phyloP scores from a whole-genome alignment of 2,113 vertebrate genomes.

The Centropus unirufus region DNA sequence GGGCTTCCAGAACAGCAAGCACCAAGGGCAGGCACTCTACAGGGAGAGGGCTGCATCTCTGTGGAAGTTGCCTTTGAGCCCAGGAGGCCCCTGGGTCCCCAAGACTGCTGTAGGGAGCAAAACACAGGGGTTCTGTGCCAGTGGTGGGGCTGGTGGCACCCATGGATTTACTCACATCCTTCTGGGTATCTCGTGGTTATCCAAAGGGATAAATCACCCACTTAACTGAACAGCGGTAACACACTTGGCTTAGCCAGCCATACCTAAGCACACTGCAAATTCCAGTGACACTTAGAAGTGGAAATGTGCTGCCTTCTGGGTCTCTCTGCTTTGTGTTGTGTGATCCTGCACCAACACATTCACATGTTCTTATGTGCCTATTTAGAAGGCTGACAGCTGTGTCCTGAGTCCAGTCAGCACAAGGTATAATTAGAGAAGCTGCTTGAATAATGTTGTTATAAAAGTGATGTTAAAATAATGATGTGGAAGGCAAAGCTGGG shows the following conservation, averaged over 20 bases:
- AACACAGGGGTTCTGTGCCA: rapidly evolving
- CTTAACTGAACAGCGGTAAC: constrained; percentile 29
- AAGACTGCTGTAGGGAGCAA: neutral
- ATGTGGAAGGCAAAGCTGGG: constrained; percentile 14
- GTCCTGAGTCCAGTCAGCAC: neutral
- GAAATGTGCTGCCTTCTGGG: constrained; percentile 4
- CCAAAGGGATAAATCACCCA: constrained; percentile 17
- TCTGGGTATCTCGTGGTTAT: neutral
- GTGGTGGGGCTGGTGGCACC: neutral
- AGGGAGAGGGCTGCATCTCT: neutral
- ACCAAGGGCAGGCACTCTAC: neutral
- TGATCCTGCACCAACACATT: neutral
- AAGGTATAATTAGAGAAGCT: constrained; percentile 48
- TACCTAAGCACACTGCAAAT: neutral
- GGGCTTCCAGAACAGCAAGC: neutral
- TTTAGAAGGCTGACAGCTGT: constrained; percentile 22
- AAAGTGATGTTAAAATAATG: constrained; percentile 35
- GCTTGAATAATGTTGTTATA: neutral
- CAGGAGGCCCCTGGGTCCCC: neutral
- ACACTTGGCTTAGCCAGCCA: neutral
- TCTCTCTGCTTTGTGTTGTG: neutral
- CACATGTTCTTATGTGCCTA: neutral
- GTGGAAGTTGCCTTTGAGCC: neutral
- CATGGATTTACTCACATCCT: neutral
- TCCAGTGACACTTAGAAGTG: neutral